Evolutionary conservation across 2,888 invertebrate species (phyloP), one percentile per base, ranked within the genome.

Genomic region (Physocephala rufipes): DNA sequence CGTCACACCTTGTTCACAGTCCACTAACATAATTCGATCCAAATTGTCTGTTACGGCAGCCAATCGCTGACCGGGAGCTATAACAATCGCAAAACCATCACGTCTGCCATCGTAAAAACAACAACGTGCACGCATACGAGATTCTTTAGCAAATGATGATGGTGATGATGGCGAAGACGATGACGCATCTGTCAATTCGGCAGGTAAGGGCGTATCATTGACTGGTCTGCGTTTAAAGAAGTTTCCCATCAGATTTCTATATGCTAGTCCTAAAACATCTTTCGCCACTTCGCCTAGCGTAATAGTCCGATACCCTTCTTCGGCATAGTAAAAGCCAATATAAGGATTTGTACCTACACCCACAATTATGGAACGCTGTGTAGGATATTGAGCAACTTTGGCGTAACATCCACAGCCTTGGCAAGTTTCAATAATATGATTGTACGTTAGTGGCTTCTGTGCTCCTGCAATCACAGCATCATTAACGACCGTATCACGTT

Each of bases 261-360:
- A 93, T 1, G 96, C 96, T 76, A 81, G 75, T 0, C 84, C 84
- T 28, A 85, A 76, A 65, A 97, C 94, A 68, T 95, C 96, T 82
- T 94, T 92, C 0, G 96, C 96, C n/a, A 97, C 95, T 83, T 97
- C 96, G 66, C 94, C 92, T 16, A 97, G 87, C 16, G 93, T 90
- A 0, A 94, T 94, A 43, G 93, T 93, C 21, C 92, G 88, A 68
- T 92, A 92, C 26, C 96, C 96, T 89, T 97, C 97, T 68, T 95
- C 88, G 7, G 95, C 95, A 86, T 93, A 94, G 86, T 95, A 96
- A 85, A 95, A 96, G 1, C 94, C 95, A 72, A 95, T 84, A 85
- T 92, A 97, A 0, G 97, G 97, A 73, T 92, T 90, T 7, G 90
- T 89, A 0, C 97, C 97, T 12, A 91, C 90, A 13, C 92, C 92